phyloP scores from a whole-genome alignment of 2,113 vertebrate genomes.

The Pollachius pollachius region DNA sequence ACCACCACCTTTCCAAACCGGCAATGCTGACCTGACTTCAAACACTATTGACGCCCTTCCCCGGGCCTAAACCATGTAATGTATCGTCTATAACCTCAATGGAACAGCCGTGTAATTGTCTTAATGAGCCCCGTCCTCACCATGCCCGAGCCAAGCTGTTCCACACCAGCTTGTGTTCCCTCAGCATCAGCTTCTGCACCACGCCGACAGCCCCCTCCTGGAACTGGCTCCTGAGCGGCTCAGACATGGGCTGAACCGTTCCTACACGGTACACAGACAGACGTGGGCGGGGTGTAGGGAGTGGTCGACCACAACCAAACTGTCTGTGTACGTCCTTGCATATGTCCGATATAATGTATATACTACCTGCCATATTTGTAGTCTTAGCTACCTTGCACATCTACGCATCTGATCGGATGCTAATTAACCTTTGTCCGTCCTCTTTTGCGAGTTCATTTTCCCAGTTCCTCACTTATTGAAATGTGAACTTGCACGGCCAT shows the following conservation, averaged over 20 bases:
- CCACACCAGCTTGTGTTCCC: slow-evolving; percentile 84
- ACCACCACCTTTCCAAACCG: no score
- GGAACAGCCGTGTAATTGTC: not conserved
- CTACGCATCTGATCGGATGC: not conserved
- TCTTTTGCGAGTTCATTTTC: no score
- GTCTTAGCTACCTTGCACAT: no score
- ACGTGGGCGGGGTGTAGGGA: not conserved
- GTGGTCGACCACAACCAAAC: no score
- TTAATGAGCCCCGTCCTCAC: slow-evolving; percentile 58
- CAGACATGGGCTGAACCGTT: slow-evolving; percentile 72
- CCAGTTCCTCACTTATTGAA: no score
- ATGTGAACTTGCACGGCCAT: no score
- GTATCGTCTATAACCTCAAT: no score
- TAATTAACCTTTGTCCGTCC: not conserved
- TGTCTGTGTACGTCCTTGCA: no score
- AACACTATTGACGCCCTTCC: not conserved
- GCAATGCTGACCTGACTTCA: not conserved
- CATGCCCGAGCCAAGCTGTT: slow-evolving; percentile 78
- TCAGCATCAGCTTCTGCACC: slow-evolving; percentile 81
- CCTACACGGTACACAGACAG: slow-evolving; percentile 58
- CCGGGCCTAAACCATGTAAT: not conserved
- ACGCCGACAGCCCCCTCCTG: slow-evolving; percentile 78
- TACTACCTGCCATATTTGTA: no score
- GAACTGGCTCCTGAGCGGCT: slow-evolving; percentile 76
- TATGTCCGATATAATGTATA: no score